Percentiles rank a stretch among this genome's conserved stretches.
These are phyloP conservation scores for Oxygymnocypris stewartii DNA, from an alignment of 2,113 vertebrate species.

Conservation along the genomic window DNA sequence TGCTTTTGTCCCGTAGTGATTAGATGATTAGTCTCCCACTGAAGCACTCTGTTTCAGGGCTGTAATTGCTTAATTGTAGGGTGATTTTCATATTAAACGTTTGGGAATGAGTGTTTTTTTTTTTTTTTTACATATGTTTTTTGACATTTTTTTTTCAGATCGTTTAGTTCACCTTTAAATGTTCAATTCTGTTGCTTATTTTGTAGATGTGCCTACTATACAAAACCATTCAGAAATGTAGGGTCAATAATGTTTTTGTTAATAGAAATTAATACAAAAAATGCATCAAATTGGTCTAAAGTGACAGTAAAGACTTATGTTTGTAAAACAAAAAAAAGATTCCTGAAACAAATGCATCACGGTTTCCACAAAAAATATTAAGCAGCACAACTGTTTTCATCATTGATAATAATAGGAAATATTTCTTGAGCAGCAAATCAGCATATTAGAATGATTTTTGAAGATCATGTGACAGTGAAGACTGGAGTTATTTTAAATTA, in stretches of 20 bases:
- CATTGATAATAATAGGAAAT: not conserved
- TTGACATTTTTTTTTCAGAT: not conserved
- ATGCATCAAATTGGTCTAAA: no score
- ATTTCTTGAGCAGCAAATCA: not conserved
- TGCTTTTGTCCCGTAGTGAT: not conserved
- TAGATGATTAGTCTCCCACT: slow-evolving; percentile 19
- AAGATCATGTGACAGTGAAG: not conserved
- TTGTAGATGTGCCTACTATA: not conserved
- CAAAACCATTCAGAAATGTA: not conserved
- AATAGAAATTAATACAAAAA: no score
- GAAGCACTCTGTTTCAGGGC: not conserved
- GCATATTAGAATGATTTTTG: not conserved
- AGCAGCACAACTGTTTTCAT: not conserved
- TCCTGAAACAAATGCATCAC: not conserved
- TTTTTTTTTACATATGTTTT: no score
- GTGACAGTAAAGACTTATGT: no score
- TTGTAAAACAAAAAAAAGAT: not conserved
- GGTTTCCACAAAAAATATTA: not conserved
- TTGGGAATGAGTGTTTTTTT: not conserved
- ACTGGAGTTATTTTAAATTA: not conserved
- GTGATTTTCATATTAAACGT: not conserved
- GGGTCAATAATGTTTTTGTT: no score
- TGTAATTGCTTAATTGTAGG: not conserved
- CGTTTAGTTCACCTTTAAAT: not conserved
- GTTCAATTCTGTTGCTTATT: not conserved